Evolutionary conservation across 1,140 invertebrate species (phyloP), one percentile per base, ranked within the genome.

Genomic region (Agrilus planipennis): DNA sequence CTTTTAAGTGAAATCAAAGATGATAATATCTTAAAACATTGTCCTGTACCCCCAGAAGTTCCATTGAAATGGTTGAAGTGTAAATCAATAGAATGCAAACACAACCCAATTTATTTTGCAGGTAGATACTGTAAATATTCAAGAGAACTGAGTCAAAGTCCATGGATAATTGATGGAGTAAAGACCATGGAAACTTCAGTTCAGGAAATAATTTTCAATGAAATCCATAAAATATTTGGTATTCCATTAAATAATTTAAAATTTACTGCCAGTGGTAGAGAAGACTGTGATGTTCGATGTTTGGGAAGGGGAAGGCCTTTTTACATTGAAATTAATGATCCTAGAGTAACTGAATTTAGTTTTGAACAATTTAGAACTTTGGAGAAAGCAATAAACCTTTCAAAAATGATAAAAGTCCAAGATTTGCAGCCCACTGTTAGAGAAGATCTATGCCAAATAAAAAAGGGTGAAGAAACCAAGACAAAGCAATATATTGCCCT

Each of bases 251-350:
- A 55, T 6, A 55, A 61, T 7, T 46, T 71, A 35, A 75, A 84
- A 62, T 79, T 96, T 74, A 79, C 86, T 49, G 77, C 91, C 4
- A 93, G 90, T 41, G 93, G 93, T 0, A 68, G 93, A 38, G 93
- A 97, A 68, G 93, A 98, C 69, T 60, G 64, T 15, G 90, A 95
- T 67, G 89, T 96, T 0, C 63, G 87, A 31, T 88, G 83, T 60
- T 59, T 95, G 22, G 85, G 88, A n/a, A 69, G 68, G 34, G 92
- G 91, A 2, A 63, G 89, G 30, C 89, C 89, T 1, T 93, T 93
- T 65, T 81, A 79, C 3, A 61, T 92, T 11, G 87, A 93, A 72
- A 70, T 92, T 29, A 46, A 77, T 0, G 77, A 87, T 64, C 78
- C 84, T 11, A 68, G 63, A 46, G 53, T 62, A 28, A 71, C 72